Conservation (phyloP, 2,888 invertebrate genomes). For the Mystacides longicornis region DNA sequence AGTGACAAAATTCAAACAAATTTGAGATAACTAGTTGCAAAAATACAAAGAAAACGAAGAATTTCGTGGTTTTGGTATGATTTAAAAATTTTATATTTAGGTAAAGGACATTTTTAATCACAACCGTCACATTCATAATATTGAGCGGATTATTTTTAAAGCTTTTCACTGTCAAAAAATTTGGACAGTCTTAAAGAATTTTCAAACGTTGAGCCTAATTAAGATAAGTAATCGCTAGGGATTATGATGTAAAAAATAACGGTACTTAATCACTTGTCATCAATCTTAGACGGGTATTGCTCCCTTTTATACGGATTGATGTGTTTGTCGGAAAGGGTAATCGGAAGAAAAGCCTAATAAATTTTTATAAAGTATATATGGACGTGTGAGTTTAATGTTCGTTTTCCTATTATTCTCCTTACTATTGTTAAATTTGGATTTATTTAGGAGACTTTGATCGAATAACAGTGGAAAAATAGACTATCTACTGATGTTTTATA, state of each 20-base stretch:
- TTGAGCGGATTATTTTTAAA: too few relatives aligned
- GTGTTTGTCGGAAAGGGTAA: neutral
- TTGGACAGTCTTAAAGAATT: too few relatives aligned
- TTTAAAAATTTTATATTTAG: too few relatives aligned
- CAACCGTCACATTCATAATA: too few relatives aligned
- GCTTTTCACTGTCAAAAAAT: too few relatives aligned
- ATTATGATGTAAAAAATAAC: neutral
- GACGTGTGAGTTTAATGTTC: neutral
- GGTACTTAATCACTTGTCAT: neutral
- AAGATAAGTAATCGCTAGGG: neutral
- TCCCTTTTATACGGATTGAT: neutral
- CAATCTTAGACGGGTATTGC: conserved; percentile 1
- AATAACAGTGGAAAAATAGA: neutral
- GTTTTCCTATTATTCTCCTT: neutral
- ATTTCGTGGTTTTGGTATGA: too few relatives aligned
- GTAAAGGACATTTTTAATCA: too few relatives aligned
- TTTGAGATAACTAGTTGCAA: too few relatives aligned
- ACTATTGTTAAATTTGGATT: neutral
- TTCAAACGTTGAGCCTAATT: neutral
- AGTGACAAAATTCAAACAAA: too few relatives aligned
- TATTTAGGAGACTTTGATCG: neutral
- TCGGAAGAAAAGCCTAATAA: conserved; percentile 1
- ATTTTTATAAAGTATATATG: neutral
- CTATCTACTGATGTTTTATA: too few relatives aligned
- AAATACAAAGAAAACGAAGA: too few relatives aligned